phyloP scores from a whole-genome alignment of 2,113 vertebrate genomes.

The Thunnus maccoyii region DNA sequence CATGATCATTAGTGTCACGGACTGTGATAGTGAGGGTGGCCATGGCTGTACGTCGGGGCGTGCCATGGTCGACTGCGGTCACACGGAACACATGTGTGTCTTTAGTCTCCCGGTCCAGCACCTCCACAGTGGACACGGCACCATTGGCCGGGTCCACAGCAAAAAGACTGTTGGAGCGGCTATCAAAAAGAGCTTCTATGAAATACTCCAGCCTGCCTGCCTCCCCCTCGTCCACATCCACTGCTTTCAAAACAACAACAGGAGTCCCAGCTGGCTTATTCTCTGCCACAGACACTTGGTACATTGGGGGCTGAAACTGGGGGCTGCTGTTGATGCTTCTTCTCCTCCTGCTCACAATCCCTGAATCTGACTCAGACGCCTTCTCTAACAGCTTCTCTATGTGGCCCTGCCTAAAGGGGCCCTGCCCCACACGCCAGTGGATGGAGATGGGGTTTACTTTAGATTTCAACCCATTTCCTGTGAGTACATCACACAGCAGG shows the following conservation, averaged over 20 bases:
- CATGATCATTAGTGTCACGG: constrained; percentile 92
- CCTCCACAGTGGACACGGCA: constrained; percentile 86
- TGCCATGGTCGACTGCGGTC: constrained; percentile 88
- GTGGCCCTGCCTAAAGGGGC: constrained; percentile 76
- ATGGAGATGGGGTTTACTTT: constrained; percentile 58
- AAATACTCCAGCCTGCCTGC: constrained; percentile 90
- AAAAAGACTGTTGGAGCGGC: constrained; percentile 91
- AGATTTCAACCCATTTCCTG: constrained; percentile 13
- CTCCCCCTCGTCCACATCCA: constrained; percentile 91
- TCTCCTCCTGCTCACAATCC: constrained; percentile 80
- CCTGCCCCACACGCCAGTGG: constrained; percentile 81
- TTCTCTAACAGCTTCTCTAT: constrained; percentile 72
- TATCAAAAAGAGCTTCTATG: constrained; percentile 95
- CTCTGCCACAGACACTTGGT: constrained; percentile 93
- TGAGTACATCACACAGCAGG: constrained; percentile 77
- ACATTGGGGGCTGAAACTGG: constrained; percentile 95
- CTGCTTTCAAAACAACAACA: constrained; percentile 88
- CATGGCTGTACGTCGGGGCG: constrained; percentile 90
- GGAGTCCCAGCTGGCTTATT: constrained; percentile 89
- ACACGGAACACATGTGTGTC: constrained; percentile 94
- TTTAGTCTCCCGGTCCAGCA: constrained; percentile 94
- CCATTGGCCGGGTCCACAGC: constrained; percentile 85
- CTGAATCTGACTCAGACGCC: constrained; percentile 68
- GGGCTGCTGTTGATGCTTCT: constrained; percentile 90
- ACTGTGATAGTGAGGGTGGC: constrained; percentile 93